Base-by-base conservation (phyloP, 2,888 invertebrate species). In the Mythimna pallens region DNA sequence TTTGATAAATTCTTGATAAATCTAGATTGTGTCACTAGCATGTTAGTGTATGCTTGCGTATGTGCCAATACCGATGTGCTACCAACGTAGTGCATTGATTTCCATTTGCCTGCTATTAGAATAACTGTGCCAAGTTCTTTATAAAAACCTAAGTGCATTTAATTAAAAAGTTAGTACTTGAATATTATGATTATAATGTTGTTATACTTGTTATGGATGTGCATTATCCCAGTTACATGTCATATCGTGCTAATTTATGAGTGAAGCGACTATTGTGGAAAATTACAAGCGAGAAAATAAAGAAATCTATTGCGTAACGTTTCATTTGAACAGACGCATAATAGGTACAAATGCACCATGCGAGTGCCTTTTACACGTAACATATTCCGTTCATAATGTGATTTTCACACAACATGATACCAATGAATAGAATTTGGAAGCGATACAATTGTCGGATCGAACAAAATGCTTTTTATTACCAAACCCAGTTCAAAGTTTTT, bases 281-380 rank as follows among this genome's bases (percentile, higher is more conserved):
- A 65, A 70, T 65, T 59, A n/a, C 25, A 47, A 50, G 34, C 65
- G 65, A 58, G 74, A 76, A 69, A 76, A 70, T 79, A 68, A 72
- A 82, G 50, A 70, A 68, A 82, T 71, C 62, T 30, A 43, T 65
- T 70, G 40, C 71, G 9, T 36, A 55, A 64, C 50, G 50, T 6
- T 63, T 50, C 58, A 22, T 36, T 25, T 36, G n/a, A 34, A 36
- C 43, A 58, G 14, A 52, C 22, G 30, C 54, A 61, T 30, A 30
- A 25, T 73, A 72, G 14, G 1, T 40, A 43, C 25, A n/a, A 1
- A 47, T 36, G n/a, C n/a, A 14, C 14, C n/a, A 43, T 40, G 40
- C 12, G 36, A 52, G 52, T 20, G 52, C 52, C 50, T 34, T 66
- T 22, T 40, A 20, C 36, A 80, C 73, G 73, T 59, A 64, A 81